Base-by-base conservation (phyloP, 2,888 invertebrate species). In the Ochropleura plecta region DNA sequence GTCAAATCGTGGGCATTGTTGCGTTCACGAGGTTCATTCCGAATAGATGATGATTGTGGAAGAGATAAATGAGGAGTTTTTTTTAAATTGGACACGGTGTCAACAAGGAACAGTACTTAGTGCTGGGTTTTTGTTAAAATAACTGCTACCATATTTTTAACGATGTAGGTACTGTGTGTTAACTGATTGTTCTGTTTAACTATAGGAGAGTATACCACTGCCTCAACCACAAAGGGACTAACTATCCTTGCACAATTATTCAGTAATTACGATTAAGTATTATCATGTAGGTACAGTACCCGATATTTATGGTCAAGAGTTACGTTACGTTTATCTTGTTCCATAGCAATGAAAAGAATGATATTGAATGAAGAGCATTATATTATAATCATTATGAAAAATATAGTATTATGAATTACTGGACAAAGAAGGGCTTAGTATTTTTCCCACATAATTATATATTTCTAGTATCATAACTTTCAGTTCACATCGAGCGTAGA, bases 1-100 rank as follows among this genome's bases (percentile, higher is more conserved):
- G 82, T 83, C 84, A 79, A 64, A 74, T 79, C 82, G 82, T 83
- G 82, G 73, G 75, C 70, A 81, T 82, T 84, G 79, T 86, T 55
- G 68, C 51, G 6, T 57, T 74, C 76, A 83, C 73, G 79, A 76
- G 76, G 70, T 79, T 81, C 72, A 72, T 73, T 72, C 46, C 44
- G 57, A 85, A 78, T 76, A 70, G 70, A 81, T 40, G 71, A 42
- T 49, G 71, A 83, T 83, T 83, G 79, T 79, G 40, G 64, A 64
- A 30, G 5, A 80, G 67, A 80, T 83, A 83, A 78, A 78, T 55
- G 63, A 59, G 63, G 53, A 63, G 68, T 71, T 48, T 78, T 78
- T 49, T 70, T 71, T 18, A 55, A 77, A 83, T 83, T 70, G 59
- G 67, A 64, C 71, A 55, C 9, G 66, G 48, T 62, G 65, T 62